phyloP scores from a whole-genome alignment of 2,888 invertebrate species.

The Bellardia bayeri region DNA sequence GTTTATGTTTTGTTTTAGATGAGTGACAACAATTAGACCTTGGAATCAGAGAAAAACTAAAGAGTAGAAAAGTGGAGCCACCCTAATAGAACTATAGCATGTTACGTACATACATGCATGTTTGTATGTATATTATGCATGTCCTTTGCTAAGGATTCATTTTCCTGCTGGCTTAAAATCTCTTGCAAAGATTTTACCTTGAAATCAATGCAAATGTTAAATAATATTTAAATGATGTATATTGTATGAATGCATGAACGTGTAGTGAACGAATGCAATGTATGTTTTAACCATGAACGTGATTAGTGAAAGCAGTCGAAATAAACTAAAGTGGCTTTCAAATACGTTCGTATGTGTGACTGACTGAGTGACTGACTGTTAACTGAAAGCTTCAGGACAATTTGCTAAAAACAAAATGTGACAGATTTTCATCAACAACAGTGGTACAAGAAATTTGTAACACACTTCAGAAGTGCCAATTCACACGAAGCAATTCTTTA shows the following conservation, averaged over 20 bases:
- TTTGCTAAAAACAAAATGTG: not conserved
- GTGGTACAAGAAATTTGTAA: not conserved
- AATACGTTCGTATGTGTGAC: not conserved
- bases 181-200: constrained; percentile 45
- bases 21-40: no score
- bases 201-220: constrained; percentile 55
- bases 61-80: no score
- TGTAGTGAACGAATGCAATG: not conserved
- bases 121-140: constrained; percentile 8
- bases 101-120: not conserved
- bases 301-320: constrained; percentile 1
- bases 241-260: not conserved
- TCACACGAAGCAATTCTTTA: no score
- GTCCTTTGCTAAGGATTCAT: constrained; percentile 49
- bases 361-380: not conserved
- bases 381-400: not conserved
- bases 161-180: constrained; percentile 15
- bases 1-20: no score
- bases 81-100: not conserved
- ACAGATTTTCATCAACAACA: not conserved
- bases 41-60: no score
- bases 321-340: not conserved
- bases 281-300: constrained; percentile 45
- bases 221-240: constrained; percentile 23
- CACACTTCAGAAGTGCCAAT: no score